Evolutionary conservation across 1,140 invertebrate species (phyloP).

Genomic region (Episyrphus balteatus): DNA sequence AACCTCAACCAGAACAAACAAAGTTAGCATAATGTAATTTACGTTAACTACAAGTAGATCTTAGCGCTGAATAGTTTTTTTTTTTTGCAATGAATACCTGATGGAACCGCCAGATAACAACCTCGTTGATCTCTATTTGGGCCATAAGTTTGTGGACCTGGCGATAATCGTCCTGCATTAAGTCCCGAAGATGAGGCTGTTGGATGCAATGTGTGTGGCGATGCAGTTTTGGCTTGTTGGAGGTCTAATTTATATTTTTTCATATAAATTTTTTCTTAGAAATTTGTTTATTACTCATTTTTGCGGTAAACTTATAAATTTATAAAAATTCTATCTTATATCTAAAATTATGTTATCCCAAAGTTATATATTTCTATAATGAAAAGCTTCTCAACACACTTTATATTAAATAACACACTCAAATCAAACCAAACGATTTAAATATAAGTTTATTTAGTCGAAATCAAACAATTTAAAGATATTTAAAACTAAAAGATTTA

Average conservation of each 20-base stretch:
- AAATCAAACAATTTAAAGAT: too few relatives aligned
- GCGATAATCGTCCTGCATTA: slow-evolving; percentile 31
- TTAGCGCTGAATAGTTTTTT: not conserved
- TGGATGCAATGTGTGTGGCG: slow-evolving; percentile 22
- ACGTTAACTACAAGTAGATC: too few relatives aligned
- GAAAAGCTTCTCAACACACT: too few relatives aligned
- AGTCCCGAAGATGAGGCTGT: slow-evolving; percentile 13
- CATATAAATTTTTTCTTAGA: not conserved
- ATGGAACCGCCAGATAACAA: slow-evolving; percentile 67
- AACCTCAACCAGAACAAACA: too few relatives aligned
- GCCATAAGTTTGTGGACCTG: slow-evolving; percentile 45
- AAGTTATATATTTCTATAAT: too few relatives aligned
- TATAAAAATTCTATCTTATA: too few relatives aligned
- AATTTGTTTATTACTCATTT: not conserved
- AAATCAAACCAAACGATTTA: not conserved
- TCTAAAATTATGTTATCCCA: too few relatives aligned
- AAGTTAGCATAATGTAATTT: too few relatives aligned
- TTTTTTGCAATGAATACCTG: slow-evolving; percentile 23
- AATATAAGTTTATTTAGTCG: too few relatives aligned
- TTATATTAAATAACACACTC: too few relatives aligned
- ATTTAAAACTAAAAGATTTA: not conserved
- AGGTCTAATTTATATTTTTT: not conserved
- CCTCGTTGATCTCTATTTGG: slow-evolving; percentile 55
- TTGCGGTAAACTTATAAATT: not conserved
- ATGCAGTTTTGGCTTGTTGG: slow-evolving; percentile 16